Percentiles rank a stretch among this genome's conserved stretches.
phyloP scores from a whole-genome alignment of 2,797 vertebrate species.

The Enteromius thamalakanensis region DNA sequence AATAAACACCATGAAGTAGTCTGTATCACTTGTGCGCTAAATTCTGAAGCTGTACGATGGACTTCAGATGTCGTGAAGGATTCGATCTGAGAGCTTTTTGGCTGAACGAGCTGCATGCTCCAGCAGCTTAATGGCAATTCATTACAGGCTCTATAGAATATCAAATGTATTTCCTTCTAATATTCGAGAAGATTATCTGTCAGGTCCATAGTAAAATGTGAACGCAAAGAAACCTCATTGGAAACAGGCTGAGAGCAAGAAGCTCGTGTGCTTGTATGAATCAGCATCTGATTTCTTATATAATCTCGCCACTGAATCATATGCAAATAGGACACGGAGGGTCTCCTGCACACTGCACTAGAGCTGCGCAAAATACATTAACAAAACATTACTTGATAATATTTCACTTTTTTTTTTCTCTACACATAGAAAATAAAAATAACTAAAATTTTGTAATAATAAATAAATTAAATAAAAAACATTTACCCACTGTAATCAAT shows the following conservation, averaged over 20 bases:
- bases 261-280: constrained; percentile 12
- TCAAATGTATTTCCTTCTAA: neutral
- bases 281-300: constrained; percentile 52
- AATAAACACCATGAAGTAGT: no score
- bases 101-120: neutral
- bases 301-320: constrained; percentile 43
- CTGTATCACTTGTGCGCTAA: no score
- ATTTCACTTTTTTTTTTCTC: neutral
- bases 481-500: neutral
- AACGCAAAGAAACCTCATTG: neutral
- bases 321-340: constrained; percentile 43
- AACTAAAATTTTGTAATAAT: no score
- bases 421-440: no score
- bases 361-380: neutral
- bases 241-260: neutral
- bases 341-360: constrained; percentile 1
- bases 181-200: neutral
- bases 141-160: neutral
- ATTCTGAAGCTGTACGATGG: neutral
- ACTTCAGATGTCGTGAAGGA: no score
- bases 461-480: no score
- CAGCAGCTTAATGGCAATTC: neutral
- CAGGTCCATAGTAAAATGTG: neutral
- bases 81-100: neutral
- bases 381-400: neutral